Percentiles rank a stretch among this genome's conserved stretches.
These are phyloP conservation scores for Calypte anna DNA, from an alignment of 2,113 vertebrate species.

Conservation along the genomic window DNA sequence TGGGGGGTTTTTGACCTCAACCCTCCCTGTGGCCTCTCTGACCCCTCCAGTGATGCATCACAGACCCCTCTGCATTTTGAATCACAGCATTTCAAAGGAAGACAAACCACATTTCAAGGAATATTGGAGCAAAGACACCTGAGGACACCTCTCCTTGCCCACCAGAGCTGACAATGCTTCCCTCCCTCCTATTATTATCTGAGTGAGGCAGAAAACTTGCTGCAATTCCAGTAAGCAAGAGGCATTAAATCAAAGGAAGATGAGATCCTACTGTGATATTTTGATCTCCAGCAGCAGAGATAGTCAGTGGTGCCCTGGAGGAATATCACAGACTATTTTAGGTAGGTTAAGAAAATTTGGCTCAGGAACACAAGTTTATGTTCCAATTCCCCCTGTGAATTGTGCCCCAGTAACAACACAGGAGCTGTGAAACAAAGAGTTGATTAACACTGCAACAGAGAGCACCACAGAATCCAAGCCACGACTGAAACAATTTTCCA, in stretches of 20 bases:
- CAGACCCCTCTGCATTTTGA: not conserved
- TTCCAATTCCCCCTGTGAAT: not conserved
- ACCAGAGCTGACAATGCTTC: not conserved
- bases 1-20: not conserved
- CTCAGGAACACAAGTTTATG: not conserved
- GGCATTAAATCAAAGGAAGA: not conserved
- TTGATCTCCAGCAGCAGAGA: not conserved
- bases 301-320: not conserved
- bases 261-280: not conserved
- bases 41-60: not conserved
- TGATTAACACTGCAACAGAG: not conserved
- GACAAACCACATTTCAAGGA: not conserved
- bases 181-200: not conserved
- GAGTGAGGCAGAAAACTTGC: not conserved
- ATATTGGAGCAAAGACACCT: not conserved
- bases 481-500: not conserved
- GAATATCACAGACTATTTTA: not conserved
- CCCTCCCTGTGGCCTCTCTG: not conserved
- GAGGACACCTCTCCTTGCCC: not conserved
- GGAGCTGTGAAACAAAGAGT: not conserved
- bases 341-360: constrained; percentile 6
- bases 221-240: not conserved
- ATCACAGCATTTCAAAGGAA: not conserved
- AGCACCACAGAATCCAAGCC: not conserved
- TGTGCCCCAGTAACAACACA: not conserved